These are phyloP conservation scores for Notechis scutatus DNA, from an alignment of 2,113 vertebrate species.

Conservation along the genomic window DNA sequence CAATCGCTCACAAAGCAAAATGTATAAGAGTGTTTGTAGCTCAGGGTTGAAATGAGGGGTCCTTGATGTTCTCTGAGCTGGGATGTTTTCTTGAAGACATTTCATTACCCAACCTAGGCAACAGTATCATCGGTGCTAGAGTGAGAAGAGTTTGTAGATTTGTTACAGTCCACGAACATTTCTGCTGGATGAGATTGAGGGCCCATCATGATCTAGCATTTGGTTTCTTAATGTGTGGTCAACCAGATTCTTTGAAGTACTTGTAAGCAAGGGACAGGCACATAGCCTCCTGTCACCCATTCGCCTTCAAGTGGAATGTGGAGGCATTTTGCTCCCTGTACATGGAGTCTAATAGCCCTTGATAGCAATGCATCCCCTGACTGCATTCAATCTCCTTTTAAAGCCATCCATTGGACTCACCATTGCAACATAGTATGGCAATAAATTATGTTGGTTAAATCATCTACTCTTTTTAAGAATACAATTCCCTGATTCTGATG, in stretches of 20 bases:
- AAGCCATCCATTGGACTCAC: not conserved
- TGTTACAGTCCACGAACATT: not conserved
- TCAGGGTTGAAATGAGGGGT: not conserved
- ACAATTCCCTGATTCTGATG: not conserved
- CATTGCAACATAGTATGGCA: not conserved
- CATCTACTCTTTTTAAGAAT: not conserved
- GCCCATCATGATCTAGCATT: not conserved
- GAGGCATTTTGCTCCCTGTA: not conserved
- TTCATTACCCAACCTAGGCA: not conserved
- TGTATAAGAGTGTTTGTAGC: not conserved
- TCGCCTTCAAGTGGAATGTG: not conserved
- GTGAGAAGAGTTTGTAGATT: not conserved
- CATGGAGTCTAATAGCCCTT: not conserved
- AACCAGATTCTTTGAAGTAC: not conserved
- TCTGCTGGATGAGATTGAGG: not conserved
- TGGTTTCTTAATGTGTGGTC: not conserved
- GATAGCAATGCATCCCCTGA: not conserved
- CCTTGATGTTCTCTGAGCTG: not conserved
- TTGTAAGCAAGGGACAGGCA: not conserved
- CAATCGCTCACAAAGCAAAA: not conserved
- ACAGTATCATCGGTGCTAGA: not conserved
- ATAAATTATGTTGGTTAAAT: not conserved
- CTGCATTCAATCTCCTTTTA: not conserved
- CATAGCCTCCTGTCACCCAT: not conserved
- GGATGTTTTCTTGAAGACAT: not conserved